Base-by-base conservation (phyloP, 1,140 invertebrate genomes). In the Heliconius congener region DNA sequence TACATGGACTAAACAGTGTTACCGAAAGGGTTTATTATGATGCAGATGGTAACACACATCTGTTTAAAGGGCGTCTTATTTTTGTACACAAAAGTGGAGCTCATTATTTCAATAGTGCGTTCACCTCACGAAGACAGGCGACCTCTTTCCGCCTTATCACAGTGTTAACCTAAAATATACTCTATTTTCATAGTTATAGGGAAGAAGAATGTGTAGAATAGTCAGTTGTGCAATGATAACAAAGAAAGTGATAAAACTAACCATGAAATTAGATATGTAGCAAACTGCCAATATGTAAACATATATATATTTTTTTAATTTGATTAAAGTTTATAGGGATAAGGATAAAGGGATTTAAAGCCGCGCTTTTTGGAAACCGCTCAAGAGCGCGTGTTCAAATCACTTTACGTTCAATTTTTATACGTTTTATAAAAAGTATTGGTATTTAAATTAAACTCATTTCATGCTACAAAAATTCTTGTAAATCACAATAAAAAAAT, bases 61-160 rank as follows among this genome's bases (percentile, higher is more conserved):
- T 76, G 60, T 34, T 23, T 13, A 76, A 71, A 76, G 71, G 71
- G 76, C 46, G 34, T 60, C 57, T 34, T 78, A 73, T 78, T 78
- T 72, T 55, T 60, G 37, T 78, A 78, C 71, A 42, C 27, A 34
- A 78, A 78, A 73, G 76, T 78, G 39, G 76, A 71, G n/a, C 76
- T 78, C 71, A 52, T 80, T 76, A 75, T 78, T 76, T 66, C 34
- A 71, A 78, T 76, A 82, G 81, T 78, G 81, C 81, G 73, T 82
- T 82, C 77, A 82, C 81, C 81, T 73, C 74, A 70, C 76, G 74
- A 71, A 66, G 74, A 82, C 78, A 57, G 75, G 70, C 74, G 80
- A 76, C 81, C 81, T 76, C 71, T 79, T 73, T 79, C 46, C 57
- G 34, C n/a, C 57, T 71, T 70, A 66, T 66, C 60, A 66, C 52